phyloP scores from a whole-genome alignment of 2,113 vertebrate genomes.

The Mionectes macconnelli region DNA sequence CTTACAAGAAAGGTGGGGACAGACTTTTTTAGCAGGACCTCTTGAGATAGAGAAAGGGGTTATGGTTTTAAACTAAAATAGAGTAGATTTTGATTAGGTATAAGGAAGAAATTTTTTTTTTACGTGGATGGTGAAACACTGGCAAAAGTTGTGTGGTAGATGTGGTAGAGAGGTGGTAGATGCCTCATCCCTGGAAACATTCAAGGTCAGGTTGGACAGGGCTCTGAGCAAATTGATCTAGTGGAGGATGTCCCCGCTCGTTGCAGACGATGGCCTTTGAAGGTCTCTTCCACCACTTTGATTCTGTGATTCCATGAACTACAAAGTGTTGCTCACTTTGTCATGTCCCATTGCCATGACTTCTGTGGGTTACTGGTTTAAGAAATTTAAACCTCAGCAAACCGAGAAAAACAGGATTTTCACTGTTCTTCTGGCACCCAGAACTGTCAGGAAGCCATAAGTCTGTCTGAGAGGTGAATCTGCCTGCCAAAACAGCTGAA shows the following conservation, averaged over 20 bases:
- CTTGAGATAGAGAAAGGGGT: background rate
- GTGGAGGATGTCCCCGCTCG: background rate
- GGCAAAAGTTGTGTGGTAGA: background rate
- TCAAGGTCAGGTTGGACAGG: background rate
- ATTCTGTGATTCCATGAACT: background rate
- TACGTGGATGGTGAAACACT: background rate
- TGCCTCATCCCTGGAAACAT: background rate
- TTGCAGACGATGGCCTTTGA: background rate
- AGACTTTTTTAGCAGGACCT: background rate
- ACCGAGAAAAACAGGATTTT: background rate
- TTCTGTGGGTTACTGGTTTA: background rate
- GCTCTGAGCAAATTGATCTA: background rate
- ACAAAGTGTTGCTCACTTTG: background rate
- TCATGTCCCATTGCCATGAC: background rate
- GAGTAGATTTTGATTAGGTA: background rate
- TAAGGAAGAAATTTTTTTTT: background rate
- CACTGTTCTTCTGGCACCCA: background rate
- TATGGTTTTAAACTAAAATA: background rate
- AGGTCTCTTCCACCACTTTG: background rate
- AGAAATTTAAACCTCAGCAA: background rate
- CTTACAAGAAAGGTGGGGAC: background rate
- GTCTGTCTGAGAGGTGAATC: background rate
- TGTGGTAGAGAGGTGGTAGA: background rate
- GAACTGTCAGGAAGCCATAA: background rate
- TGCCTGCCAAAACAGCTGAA: background rate